These are phyloP conservation scores for Thaumatotibia leucotreta DNA, from an alignment of 1,140 invertebrate genomes.

Conservation along the genomic window DNA sequence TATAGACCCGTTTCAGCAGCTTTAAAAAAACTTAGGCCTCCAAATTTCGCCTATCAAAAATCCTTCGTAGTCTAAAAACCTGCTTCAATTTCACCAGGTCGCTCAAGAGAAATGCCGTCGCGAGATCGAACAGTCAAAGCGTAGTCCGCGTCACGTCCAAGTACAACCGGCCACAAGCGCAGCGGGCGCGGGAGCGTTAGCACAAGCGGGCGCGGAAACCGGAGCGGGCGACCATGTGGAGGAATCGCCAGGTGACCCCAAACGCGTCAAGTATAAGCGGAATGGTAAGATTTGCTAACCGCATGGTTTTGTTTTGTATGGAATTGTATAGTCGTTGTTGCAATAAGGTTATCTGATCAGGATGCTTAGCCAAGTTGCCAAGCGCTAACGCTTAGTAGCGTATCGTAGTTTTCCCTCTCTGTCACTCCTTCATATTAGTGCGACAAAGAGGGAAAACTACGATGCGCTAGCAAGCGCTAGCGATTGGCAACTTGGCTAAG, in stretches of 20 bases:
- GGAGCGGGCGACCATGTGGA: constrained; percentile 25
- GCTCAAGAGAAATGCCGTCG: constrained; percentile 56
- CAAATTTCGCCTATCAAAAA: too few relatives aligned
- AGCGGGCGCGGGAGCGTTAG: constrained; percentile 15
- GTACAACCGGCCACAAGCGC: constrained; percentile 12
- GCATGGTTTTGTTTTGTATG: constrained; percentile 36
- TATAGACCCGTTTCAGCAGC: too few relatives aligned
- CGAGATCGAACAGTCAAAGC: constrained; percentile 57
- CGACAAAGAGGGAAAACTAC: too few relatives aligned
- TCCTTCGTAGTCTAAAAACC: neutral
- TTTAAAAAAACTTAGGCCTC: too few relatives aligned
- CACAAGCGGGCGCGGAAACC: constrained; percentile 18
- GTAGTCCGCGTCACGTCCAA: constrained; percentile 46
- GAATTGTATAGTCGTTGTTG: constrained; percentile 11
- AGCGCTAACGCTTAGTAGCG: too few relatives aligned
- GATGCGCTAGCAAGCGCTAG: too few relatives aligned
- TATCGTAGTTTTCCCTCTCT: too few relatives aligned
- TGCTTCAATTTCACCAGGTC: constrained; percentile 38
- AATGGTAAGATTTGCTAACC: constrained; percentile 59
- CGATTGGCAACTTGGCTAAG: too few relatives aligned
- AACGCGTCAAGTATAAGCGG: constrained; percentile 52
- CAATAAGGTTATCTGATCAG: neutral
- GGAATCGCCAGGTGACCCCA: constrained; percentile 42
- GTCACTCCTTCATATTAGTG: too few relatives aligned
- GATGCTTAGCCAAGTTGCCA: too few relatives aligned